Evolutionary conservation across 2,888 invertebrate genomes (phyloP), one percentile per base, ranked within the genome.

Genomic region (Mellilla xanthometata): DNA sequence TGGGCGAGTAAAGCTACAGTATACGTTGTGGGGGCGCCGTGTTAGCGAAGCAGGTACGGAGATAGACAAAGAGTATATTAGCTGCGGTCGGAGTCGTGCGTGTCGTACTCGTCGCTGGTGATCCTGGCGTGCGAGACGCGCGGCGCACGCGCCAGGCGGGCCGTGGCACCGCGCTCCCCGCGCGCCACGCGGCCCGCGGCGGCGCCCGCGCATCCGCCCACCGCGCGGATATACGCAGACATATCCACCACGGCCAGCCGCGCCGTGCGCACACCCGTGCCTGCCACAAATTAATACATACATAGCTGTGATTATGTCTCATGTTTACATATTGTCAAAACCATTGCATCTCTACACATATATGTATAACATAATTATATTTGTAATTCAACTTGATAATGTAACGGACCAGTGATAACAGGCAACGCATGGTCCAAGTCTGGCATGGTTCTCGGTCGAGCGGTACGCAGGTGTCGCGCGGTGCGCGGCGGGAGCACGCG

Each of bases 71-170:
- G n/a, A n/a, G n/a, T n/a, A n/a, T n/a, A n/a, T 7, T 23, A 47
- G 33, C 36, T 52, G 34, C 33, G 46, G 29, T 68, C 71, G 58
- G 80, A 79, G 58, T 87, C 85, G 0, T 81, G 83, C 1, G 88
- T 87, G 54, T 87, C 84, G 50, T 87, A 86, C 40, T 88, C 88
- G 62, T 88, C 88, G 67, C 87, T 88, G 27, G 88, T 87, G 58
- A 70, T 53, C 23, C 68, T 44, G 12, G 68, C 42, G 46, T 72
- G 72, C 6, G 72, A 43, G 26, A 68, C 61, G 2, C 79, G 71
- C 26, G 73, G 65, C 3, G 70, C 67, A 2, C 75, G 67, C 22
- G 73, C 65, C 1, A 68, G 54, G 8, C 58, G 63, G 27, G 49
- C 22, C 9, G 27, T 24, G 41, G 34, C 23, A 19, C 31, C 40